Evolutionary conservation across 1,140 invertebrate genomes (phyloP).

Genomic region (Octopus sinensis): DNA sequence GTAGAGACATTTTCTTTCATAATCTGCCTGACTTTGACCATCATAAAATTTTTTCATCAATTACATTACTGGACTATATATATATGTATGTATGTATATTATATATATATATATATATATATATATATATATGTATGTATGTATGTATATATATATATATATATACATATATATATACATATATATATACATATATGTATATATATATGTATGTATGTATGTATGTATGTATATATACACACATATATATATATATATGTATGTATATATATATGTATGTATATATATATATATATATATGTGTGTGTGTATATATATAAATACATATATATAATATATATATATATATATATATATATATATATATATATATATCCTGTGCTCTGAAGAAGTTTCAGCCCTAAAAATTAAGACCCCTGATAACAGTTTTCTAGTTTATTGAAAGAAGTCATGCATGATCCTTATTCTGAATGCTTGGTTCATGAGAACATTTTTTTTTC

Average conservation of each 20-base stretch:
- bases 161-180: background rate
- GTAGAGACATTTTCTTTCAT: too few species aligned
- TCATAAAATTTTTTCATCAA: too few species aligned
- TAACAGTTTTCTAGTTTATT: too few species aligned
- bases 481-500: too few species aligned
- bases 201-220: background rate
- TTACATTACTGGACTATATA: too few species aligned
- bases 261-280: background rate
- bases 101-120: background rate
- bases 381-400: too few species aligned
- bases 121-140: background rate
- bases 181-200: background rate
- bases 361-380: background rate
- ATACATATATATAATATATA: background rate
- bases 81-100: too few species aligned
- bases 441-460: too few species aligned
- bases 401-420: too few species aligned
- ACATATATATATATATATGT: background rate
- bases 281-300: background rate
- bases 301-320: background rate
- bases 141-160: background rate
- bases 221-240: background rate
- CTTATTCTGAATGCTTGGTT: too few species aligned
- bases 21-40: too few species aligned
- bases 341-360: conserved; percentile 11